These are phyloP conservation scores for Leiothrix lutea DNA, from an alignment of 2,113 vertebrate genomes.

Conservation along the genomic window DNA sequence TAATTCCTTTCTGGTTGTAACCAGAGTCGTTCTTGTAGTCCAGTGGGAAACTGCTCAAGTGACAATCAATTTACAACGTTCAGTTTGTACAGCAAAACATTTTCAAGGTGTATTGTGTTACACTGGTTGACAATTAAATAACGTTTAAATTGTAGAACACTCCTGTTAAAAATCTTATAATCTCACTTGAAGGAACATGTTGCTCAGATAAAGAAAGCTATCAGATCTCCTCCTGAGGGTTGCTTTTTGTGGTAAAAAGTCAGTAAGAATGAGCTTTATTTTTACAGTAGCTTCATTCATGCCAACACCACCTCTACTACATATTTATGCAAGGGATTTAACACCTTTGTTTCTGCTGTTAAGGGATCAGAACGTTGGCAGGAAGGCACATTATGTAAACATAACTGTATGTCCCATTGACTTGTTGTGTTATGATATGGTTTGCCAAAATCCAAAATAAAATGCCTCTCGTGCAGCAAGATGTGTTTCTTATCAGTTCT, in stretches of 20 bases:
- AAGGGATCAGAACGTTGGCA: neutral
- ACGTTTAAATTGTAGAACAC: rapidly evolving
- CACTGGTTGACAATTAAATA: neutral
- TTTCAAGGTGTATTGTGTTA: neutral
- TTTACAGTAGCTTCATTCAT: neutral
- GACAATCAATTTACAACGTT: neutral
- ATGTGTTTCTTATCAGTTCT: neutral
- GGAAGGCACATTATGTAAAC: neutral
- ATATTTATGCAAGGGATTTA: conserved; percentile 1
- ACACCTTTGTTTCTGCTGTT: neutral
- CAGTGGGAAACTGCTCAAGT: neutral
- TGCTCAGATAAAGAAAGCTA: neutral
- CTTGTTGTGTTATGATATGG: neutral
- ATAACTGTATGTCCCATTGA: neutral
- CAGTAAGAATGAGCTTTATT: neutral
- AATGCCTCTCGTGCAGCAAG: rapidly evolving
- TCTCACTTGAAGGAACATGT: neutral
- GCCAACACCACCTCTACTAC: neutral
- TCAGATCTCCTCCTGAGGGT: neutral
- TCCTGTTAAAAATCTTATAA: neutral
- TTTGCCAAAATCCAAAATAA: neutral
- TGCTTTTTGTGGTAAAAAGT: neutral
- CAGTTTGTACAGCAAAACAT: neutral
- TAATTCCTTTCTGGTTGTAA: neutral
- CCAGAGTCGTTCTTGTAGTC: neutral